phyloP scores from a whole-genome alignment of 2,113 vertebrate species.

The Mustelus asterias region DNA sequence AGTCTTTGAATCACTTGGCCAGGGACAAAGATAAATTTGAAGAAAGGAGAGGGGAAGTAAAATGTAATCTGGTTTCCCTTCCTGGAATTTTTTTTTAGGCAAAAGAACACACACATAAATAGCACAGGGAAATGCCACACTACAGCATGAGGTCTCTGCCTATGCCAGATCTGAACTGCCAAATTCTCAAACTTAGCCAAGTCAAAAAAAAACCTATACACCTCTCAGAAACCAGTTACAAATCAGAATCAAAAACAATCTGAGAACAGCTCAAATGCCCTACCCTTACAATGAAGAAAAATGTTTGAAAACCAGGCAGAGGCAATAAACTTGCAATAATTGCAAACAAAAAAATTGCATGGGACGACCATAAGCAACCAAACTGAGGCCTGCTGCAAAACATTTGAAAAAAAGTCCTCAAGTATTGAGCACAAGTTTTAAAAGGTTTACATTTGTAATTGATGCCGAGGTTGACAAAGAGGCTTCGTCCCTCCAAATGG shows the following conservation, averaged over 20 bases:
- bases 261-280: neutral
- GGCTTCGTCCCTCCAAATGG: neutral
- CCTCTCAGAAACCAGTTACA: neutral
- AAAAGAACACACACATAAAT: neutral
- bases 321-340: neutral
- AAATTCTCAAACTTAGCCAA: neutral
- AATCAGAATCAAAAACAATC: neutral
- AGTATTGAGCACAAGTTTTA: neutral
- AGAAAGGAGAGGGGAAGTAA: neutral
- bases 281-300: neutral
- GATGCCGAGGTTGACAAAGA: neutral
- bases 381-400: neutral
- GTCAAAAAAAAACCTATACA: neutral
- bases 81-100: neutral
- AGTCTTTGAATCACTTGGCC: neutral
- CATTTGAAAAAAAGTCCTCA: neutral
- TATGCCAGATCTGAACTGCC: neutral
- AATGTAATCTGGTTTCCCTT: constrained; percentile 13
- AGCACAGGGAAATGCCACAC: neutral
- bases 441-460: neutral
- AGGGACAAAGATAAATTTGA: neutral
- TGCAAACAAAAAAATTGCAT: neutral
- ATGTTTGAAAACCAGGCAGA: neutral
- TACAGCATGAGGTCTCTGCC: neutral
- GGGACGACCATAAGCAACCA: neutral